A percentile compares a stretch with the other conserved stretches of the same genome.
These are phyloP conservation scores for Mythimna vitellina DNA, from an alignment of 2,888 invertebrate genomes.

Conservation along the genomic window DNA sequence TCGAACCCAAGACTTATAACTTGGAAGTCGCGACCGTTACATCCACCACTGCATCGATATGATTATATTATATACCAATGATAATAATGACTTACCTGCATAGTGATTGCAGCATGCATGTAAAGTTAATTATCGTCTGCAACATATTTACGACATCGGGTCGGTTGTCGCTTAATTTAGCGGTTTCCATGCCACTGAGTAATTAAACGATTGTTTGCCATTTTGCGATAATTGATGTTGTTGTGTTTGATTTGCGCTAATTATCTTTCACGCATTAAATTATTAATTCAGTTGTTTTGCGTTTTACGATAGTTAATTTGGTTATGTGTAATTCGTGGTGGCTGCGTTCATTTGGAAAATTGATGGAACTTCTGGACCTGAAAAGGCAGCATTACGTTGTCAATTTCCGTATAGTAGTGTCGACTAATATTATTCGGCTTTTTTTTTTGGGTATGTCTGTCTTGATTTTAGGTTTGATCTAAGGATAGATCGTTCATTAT, in stretches of 20 bases:
- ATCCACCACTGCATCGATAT: too few species aligned
- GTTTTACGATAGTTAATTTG: conserved; percentile 67
- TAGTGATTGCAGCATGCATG: conserved; percentile 61
- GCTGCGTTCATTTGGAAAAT: conserved; percentile 40
- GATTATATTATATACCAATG: neutral
- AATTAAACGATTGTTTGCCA: conserved; percentile 89
- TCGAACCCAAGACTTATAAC: too few species aligned
- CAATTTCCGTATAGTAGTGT: neutral
- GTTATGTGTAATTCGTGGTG: conserved; percentile 49
- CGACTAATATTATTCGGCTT: neutral
- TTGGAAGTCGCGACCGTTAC: too few species aligned
- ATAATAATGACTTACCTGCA: conserved; percentile 44
- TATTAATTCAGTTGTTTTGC: conserved; percentile 74
- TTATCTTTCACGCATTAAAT: conserved; percentile 85
- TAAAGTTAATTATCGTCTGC: conserved; percentile 77
- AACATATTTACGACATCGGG: conserved; percentile 78
- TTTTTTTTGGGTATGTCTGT: neutral
- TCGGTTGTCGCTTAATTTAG: conserved; percentile 83
- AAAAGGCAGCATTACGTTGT: neutral
- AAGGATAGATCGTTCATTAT: too few species aligned
- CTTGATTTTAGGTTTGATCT: too few species aligned
- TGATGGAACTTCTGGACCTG: neutral
- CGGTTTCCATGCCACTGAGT: conserved; percentile 84
- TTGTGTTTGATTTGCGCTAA: conserved; percentile 88
- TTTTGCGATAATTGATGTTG: conserved; percentile 88